Base-by-base conservation (phyloP, 2,797 vertebrate genomes). In the Diplodus sargus region DNA sequence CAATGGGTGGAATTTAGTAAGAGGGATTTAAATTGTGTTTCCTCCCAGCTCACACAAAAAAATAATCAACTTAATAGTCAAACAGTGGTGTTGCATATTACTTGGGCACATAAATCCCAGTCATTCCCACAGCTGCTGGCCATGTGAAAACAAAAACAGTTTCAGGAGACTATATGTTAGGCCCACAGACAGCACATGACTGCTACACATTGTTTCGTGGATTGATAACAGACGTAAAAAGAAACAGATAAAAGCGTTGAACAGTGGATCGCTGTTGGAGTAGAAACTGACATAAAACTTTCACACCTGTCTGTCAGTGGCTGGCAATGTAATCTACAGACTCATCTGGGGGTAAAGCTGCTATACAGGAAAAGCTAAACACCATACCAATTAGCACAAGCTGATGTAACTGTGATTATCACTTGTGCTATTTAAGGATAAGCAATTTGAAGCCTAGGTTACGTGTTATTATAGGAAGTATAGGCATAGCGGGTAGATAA, bases 401-500 rank as follows among this genome's bases (percentile, higher is more conserved):
- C 30, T 47, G 23, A n/a, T 56, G 48, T 42, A 48, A 79, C 63
- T 67, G 78, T 56, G 75, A 82, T 67, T 63, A 80, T 80, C 79
- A 83, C 78, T 65, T 82, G 60, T 60, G 74, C 79, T 91, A 86
- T 87, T 84, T 76, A 70, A 68, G 59, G 59, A 74, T 10, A 52
- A 81, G 57, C 28, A 13, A 42, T 25, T 66, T 10, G 49, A 58
- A 63, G 13, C 10, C 18, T 3, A 5, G n/a, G 62, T 12, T 17
- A 13, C 59, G 18, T 18, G 42, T 22, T 53, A 5, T 20, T 3
- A 12, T 15, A 62, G 52, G 65, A 74, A 47, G 52, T 61, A 45
- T 14, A 20, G n/a, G 52, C 58, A 45, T 14, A 20, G n/a, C 1
- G 47, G 23, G 54, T 49, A 23, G 58, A 61, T 28, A 57, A 20